These are phyloP conservation scores for Sterna hirundo DNA, from an alignment of 2,113 vertebrate species.

Conservation along the genomic window DNA sequence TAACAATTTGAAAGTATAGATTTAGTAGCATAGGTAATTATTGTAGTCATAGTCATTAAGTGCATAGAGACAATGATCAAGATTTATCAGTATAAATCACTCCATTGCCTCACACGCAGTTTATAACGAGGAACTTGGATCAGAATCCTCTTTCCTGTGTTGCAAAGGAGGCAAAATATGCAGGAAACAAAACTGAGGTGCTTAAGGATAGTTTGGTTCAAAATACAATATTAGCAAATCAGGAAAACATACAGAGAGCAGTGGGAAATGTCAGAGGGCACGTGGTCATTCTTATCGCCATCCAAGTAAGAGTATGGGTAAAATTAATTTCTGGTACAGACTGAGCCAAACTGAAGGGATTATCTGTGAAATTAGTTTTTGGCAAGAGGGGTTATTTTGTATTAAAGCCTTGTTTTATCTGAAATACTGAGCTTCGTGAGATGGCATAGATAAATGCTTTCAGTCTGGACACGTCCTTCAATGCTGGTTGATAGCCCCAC, in stretches of 20 bases:
- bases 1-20: constrained; percentile 3
- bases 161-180: not conserved
- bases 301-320: not conserved
- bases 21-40: constrained; percentile 36
- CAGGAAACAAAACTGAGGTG: not conserved
- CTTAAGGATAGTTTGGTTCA: not conserved
- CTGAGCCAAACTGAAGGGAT: not conserved
- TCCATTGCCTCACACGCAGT: not conserved
- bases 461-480: constrained; percentile 19
- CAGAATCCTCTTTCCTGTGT: not conserved
- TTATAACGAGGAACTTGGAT: not conserved
- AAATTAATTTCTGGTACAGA: constrained; percentile 5
- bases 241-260: not conserved
- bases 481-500: constrained; percentile 9
- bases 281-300: not conserved
- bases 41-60: not conserved
- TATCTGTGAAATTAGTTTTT: constrained; percentile 27
- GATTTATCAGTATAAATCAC: not conserved
- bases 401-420: constrained; percentile 18
- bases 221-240: not conserved
- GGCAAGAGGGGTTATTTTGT: not conserved
- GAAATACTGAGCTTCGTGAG: not conserved
- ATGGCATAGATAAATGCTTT: constrained; percentile 29
- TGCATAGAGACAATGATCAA: not conserved
- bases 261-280: not conserved